phyloP scores from a whole-genome alignment of 2,888 invertebrate genomes.

The Thymelicus acteon region DNA sequence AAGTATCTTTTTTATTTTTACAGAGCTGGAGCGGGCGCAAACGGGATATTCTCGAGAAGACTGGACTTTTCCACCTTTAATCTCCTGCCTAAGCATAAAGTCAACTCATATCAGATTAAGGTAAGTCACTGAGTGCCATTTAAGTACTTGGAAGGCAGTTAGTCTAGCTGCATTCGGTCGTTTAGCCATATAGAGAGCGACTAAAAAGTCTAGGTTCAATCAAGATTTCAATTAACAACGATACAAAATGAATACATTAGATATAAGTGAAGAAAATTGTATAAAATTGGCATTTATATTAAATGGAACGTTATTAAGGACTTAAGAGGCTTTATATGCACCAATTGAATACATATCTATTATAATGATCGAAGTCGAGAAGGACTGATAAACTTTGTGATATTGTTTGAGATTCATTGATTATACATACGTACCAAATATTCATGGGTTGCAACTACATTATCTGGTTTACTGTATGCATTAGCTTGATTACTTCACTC shows the following conservation, averaged over 20 bases:
- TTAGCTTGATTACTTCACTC: no score
- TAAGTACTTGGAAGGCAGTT: constrained; percentile 24
- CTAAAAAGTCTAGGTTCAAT: constrained; percentile 27
- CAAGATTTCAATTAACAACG: constrained; percentile 30
- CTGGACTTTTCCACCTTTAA: constrained; percentile 98
- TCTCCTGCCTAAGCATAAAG: constrained; percentile 96
- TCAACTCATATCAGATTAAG: constrained; percentile 99
- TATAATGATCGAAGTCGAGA: no score
- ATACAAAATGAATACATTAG: neutral
- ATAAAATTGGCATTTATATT: neutral
- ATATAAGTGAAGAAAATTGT: neutral
- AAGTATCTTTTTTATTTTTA: constrained; percentile 51
- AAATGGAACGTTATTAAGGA: no score
- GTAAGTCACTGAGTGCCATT: constrained; percentile 82
- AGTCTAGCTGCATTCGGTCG: constrained; percentile 8
- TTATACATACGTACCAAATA: no score
- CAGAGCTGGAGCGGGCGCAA: constrained; percentile 94
- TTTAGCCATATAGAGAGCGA: constrained; percentile 13
- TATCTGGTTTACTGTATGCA: no score
- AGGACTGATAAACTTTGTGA: no score
- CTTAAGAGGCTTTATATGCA: no score
- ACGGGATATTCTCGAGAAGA: constrained; percentile 96
- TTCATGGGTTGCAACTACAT: no score
- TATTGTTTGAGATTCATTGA: no score
- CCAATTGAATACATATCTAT: no score